Evolutionary conservation across 2,113 vertebrate species (phyloP), one percentile per base, ranked within the genome.

Genomic region (Indicator maculatus): DNA sequence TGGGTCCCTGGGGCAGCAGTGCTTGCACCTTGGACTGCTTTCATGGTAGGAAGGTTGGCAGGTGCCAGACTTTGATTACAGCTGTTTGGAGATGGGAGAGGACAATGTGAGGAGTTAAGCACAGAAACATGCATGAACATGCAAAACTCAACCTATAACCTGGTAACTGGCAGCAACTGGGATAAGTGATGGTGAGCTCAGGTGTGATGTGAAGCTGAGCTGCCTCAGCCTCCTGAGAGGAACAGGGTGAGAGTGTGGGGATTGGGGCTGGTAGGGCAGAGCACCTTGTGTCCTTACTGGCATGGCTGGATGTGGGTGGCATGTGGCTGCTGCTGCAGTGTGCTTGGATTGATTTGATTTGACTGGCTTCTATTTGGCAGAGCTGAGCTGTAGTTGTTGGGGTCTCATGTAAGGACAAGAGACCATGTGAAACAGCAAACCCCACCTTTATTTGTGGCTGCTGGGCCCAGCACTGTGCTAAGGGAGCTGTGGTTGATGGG

Each of bases 121-220:
- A 19, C n/a, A 33, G 41, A 33, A 70, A 31, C 0, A 2, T 31
- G 27, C 13, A 4, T 16, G 27, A 38, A 8, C 1, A 0, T n/a
- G 21, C 8, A 38, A 33, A 82, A 12, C 16, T 45, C 47, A 17
- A 0, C 11, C 27, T 65, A 2, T 26, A 73, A 53, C 28, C 41
- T 23, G 7, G 0, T 9, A 41, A 18, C n/a, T 19, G 80, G 23
- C 20, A 47, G 26, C 69, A 12, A 0, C 16, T 24, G 0, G 69
- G 60, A 28, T 31, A 15, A 41, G 30, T 30, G 41, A 36, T 13
- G 6, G 17, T 58, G 77, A 26, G 9, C 17, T n/a, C 4, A 9
- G 59, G 2, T 47, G 50, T 36, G 11, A 4, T 16, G 50, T 31
- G 50, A 47, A 38, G 8, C 50, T 2, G 4, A 59, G 6, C 50